These are phyloP conservation scores for Dendrolimus kikuchii DNA, from an alignment of 1,140 invertebrate species.

Conservation along the genomic window DNA sequence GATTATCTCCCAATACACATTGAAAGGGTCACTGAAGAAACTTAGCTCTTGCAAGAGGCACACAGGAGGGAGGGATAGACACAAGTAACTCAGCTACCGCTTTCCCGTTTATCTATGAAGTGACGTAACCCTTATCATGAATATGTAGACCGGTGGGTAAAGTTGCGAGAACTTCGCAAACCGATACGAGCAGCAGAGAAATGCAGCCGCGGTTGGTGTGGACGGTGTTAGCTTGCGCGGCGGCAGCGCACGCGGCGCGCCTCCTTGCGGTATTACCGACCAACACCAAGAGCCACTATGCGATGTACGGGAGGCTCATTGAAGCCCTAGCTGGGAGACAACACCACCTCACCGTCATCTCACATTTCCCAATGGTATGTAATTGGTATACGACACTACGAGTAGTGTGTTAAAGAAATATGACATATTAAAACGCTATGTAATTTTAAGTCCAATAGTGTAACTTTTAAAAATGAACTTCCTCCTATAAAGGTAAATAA, in stretches of 20 bases:
- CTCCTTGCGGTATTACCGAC: conserved; percentile 63
- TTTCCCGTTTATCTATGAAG: conserved; percentile 6
- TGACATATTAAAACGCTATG: neutral
- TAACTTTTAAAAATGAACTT: too few relatives aligned
- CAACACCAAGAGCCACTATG: conserved; percentile 68
- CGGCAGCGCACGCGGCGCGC: conserved; percentile 40
- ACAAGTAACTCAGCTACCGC: conserved; percentile 1
- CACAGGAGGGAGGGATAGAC: neutral
- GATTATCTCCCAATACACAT: too few relatives aligned
- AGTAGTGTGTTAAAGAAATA: neutral
- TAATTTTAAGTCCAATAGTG: neutral
- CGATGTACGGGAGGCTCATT: conserved; percentile 72
- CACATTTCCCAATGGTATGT: conserved; percentile 74
- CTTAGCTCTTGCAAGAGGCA: neutral
- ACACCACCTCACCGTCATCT: conserved; percentile 80
- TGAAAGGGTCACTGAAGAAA: neutral
- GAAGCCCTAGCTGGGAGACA: conserved; percentile 75
- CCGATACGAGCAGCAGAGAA: conserved; percentile 34
- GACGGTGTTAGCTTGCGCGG: conserved; percentile 30
- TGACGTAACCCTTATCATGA: conserved; percentile 31
- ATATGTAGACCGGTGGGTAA: conserved; percentile 8
- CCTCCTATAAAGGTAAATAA: too few relatives aligned
- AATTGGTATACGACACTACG: neutral
- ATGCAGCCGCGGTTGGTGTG: conserved; percentile 49
- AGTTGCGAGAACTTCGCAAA: conserved; percentile 25